phyloP scores from a whole-genome alignment of 1,140 invertebrate species.

The Zaprionus davidi region DNA sequence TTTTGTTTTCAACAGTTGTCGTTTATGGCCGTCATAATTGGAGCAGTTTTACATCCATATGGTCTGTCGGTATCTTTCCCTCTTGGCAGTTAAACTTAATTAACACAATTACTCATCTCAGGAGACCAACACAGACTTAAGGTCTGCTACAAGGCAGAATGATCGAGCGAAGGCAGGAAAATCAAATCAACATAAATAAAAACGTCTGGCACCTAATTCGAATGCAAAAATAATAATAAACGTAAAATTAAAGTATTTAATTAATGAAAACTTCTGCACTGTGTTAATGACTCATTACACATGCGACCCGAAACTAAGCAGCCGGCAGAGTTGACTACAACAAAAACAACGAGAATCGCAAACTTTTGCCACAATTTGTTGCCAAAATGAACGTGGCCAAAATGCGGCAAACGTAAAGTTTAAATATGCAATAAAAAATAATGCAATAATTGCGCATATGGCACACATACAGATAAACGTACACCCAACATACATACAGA shows the following conservation, averaged over 20 bases:
- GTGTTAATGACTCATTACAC: conserved; percentile 81
- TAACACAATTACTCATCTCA: conserved; percentile 22
- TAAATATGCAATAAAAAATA: conserved; percentile 77
- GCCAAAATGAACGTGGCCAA: conserved; percentile 72
- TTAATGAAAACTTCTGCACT: conserved; percentile 56
- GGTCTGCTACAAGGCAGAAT: not conserved
- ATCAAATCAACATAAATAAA: conserved; percentile 71
- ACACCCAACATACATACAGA: not conserved
- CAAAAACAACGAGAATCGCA: conserved; percentile 5
- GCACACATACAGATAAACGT: conserved; percentile 34
- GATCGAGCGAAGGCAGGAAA: conserved; percentile 1
- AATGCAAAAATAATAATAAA: conserved; percentile 59
- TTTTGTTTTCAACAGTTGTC: not conserved
- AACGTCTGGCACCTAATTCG: conserved; percentile 69
- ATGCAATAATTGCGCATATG: conserved; percentile 69
- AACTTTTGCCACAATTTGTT: conserved; percentile 70
- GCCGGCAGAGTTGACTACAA: not conserved
- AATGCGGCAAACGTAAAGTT: conserved; percentile 76
- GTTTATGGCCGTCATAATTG: conserved; percentile 1
- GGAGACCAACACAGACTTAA: conserved; percentile 12
- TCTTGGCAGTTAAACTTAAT: conserved; percentile 17
- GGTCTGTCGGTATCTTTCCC: not conserved
- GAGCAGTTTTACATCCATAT: conserved; percentile 1
- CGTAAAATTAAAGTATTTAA: conserved; percentile 45
- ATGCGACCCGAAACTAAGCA: conserved; percentile 63